phyloP scores from a whole-genome alignment of 2,797 vertebrate species.

The Darevskia nairensis region DNA sequence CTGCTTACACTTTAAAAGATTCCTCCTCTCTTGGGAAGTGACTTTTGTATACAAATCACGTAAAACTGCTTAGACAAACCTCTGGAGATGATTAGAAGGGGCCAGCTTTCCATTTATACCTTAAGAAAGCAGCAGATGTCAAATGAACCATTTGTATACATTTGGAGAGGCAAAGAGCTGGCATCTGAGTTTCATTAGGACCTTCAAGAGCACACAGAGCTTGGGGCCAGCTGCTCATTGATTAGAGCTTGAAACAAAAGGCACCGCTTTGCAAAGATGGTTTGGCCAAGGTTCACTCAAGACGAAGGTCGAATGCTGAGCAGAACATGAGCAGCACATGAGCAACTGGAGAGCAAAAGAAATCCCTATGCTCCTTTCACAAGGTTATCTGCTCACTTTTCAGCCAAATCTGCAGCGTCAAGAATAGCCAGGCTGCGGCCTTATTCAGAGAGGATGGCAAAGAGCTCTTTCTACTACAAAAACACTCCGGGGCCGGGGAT shows the following conservation, averaged over 20 bases:
- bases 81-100: slow-evolving; percentile 75
- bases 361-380: not conserved
- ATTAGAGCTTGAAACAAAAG: slow-evolving; percentile 41
- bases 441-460: not conserved
- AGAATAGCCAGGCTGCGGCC: not conserved
- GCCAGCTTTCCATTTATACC: slow-evolving; percentile 63
- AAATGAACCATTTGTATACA: slow-evolving; percentile 61
- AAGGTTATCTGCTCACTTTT: not conserved
- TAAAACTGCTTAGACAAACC: slow-evolving; percentile 65
- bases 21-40: slow-evolving; percentile 69
- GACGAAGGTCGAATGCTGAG: slow-evolving; percentile 6
- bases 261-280: not conserved
- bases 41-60: slow-evolving; percentile 77
- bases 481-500: not conserved
- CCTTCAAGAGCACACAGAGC: slow-evolving; percentile 44
- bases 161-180: slow-evolving; percentile 47
- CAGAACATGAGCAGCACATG: not conserved
- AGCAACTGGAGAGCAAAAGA: rapidly evolving
- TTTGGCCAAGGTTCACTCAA: slow-evolving; percentile 6
- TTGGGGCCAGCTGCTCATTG: slow-evolving; percentile 36
- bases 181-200: slow-evolving; percentile 67
- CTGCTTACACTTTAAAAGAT: slow-evolving; percentile 69
- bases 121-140: slow-evolving; percentile 71
- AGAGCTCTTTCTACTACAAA: not conserved
- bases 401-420: slow-evolving; percentile 17